Base-by-base conservation (phyloP, 2,888 invertebrate species). In the Bombylius major region DNA sequence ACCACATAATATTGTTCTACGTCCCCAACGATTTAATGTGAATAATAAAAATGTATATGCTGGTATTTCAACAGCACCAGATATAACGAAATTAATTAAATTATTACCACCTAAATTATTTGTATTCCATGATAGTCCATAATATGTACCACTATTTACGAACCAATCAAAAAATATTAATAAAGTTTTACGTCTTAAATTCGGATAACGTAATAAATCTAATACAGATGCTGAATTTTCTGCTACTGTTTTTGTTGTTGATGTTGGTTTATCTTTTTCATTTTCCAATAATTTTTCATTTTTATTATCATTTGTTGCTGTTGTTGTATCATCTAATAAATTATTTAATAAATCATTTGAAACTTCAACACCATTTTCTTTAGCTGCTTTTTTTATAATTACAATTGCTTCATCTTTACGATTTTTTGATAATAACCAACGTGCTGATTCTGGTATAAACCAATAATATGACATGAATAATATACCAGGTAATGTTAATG, bases 121-220 rank as follows among this genome's bases (percentile, higher is more conserved):
- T 5, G 86, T 83, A 66, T 83, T 85, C 82, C 87, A 84, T 1
- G 87, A 86, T 8, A 89, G 72, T 0, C 87, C 88, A 65, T 88
- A 88, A 70, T 88, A 89, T 9, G 86, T 83, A 57, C 84, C 83
- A 64, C 85, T 86, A 66, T 84, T 86, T 23, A 86, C 86, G 69
- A 87, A 82, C 87, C 87, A 87, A 67, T 84, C 83, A 67, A 84
- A 85, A 71, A 86, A 85, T 60, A 87, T 79, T 54, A 85, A 76
- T n/a, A 83, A 67, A 44, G 82, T 80, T 65, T 82, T 83, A 60
- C 77, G 79, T 57, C 82, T 75, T 50, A 87, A 73, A 66, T 82
- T 84, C 2, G 83, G 79, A 70, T 82, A 80, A 58, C 76, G 76
- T 61, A 85, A 78, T 13, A 84, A 73, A 67, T 83, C 82, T 48